Conservation (phyloP, 1,140 invertebrate genomes). For the Papilio polytes region DNA sequence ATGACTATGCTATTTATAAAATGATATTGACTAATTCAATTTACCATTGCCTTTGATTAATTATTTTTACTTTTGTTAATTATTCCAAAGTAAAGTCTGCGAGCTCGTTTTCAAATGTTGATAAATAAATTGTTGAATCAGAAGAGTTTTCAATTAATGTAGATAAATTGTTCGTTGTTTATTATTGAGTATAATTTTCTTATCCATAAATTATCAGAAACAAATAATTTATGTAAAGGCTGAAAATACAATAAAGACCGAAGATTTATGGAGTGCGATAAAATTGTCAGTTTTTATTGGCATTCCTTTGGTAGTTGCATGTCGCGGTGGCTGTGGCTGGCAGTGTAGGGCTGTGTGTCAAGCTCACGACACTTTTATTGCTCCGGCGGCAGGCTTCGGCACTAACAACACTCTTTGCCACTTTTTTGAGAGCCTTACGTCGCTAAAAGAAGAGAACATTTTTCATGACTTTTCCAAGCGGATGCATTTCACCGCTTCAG, state of each 20-base stretch:
- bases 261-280: constrained; percentile 1
- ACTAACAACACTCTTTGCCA: constrained; percentile 58
- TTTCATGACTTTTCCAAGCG: constrained; percentile 68
- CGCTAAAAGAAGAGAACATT: constrained; percentile 62
- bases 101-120: constrained; percentile 20
- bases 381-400: constrained; percentile 42
- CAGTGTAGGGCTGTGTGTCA: constrained; percentile 32
- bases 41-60: constrained; percentile 9
- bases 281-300: constrained; percentile 28
- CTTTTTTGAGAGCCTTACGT: constrained; percentile 60
- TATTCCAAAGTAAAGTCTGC: constrained; percentile 23
- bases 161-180: constrained; percentile 8
- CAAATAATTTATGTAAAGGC: background rate
- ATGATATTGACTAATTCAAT: constrained; percentile 9
- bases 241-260: background rate
- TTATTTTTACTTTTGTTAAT: constrained; percentile 31
- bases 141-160: constrained; percentile 23
- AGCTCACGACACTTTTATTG: constrained; percentile 55
- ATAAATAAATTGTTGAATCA: constrained; percentile 32
- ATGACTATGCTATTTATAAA: background rate
- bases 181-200: constrained; percentile 35
- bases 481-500: constrained; percentile 64
- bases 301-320: constrained; percentile 25
- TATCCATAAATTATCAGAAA: background rate
- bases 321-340: constrained; percentile 18